Conservation (phyloP, 2,888 invertebrate genomes). For the Alloplasta piceator region DNA sequence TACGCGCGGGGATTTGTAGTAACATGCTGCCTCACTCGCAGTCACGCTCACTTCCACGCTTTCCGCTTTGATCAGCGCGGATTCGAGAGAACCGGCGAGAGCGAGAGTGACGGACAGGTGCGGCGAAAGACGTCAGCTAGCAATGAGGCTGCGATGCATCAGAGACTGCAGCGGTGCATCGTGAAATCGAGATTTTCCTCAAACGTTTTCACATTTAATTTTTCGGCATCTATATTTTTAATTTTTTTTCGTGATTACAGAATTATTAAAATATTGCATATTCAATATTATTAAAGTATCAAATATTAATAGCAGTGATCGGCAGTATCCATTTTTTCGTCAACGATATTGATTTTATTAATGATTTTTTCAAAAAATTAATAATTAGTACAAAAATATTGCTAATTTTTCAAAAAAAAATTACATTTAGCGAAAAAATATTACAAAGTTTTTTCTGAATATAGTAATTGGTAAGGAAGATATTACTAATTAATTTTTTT, state of each 20-base stretch:
- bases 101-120: slow-evolving; percentile 53
- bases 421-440: too few relatives aligned
- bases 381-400: too few relatives aligned
- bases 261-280: neutral
- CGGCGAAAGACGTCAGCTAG: slow-evolving; percentile 7
- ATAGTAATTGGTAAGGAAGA: too few relatives aligned
- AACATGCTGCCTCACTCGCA: slow-evolving; percentile 6
- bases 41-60: slow-evolving; percentile 23
- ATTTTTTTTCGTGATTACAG: neutral
- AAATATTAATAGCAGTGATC: too few relatives aligned
- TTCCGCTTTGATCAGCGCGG: neutral
- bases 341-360: too few relatives aligned
- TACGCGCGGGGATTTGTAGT: too few relatives aligned
- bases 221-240: too few relatives aligned
- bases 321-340: too few relatives aligned
- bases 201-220: neutral
- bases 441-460: too few relatives aligned
- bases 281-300: neutral
- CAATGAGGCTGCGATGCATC: neutral
- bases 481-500: too few relatives aligned
- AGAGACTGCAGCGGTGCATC: slow-evolving; percentile 14
- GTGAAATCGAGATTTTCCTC: neutral
- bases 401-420: too few relatives aligned
- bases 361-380: too few relatives aligned
- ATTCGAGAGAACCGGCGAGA: slow-evolving; percentile 32